Conservation (phyloP, 2,797 vertebrate genomes). For the Serranus cabrilla region DNA sequence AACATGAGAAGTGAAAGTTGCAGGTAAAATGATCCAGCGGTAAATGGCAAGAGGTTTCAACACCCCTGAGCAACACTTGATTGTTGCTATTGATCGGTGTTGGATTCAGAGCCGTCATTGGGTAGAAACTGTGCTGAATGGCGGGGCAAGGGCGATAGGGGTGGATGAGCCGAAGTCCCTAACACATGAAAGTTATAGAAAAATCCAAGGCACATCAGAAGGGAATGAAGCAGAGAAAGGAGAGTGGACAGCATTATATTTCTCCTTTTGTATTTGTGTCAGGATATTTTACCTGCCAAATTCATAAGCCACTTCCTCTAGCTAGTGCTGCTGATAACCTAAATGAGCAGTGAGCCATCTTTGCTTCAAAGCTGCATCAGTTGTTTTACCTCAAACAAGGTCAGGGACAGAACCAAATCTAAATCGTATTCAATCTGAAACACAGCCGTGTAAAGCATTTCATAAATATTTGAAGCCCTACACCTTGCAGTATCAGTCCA, state of each 20-base stretch:
- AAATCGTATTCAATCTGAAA: conserved; percentile 48
- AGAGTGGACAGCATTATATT: conserved; percentile 2
- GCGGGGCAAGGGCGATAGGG: conserved; percentile 27
- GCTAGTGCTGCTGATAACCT: conserved; percentile 2
- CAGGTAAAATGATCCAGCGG: conserved; percentile 56
- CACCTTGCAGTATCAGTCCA: conserved; percentile 28
- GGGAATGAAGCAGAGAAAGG: conserved; percentile 18
- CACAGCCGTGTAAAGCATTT: conserved; percentile 21
- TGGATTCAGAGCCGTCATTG: conserved; percentile 61
- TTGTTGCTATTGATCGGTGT: conserved; percentile 75
- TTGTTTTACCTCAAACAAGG: conserved; percentile 39
- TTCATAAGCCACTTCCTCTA: conserved; percentile 15
- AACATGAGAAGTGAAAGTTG: conserved; percentile 45
- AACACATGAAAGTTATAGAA: conserved; percentile 30
- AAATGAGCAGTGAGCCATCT: conserved; percentile 33
- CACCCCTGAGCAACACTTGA: conserved; percentile 67
- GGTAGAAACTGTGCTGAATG: conserved; percentile 52
- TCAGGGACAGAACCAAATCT: conserved; percentile 35
- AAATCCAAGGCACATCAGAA: conserved; percentile 22
- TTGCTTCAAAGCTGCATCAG: conserved; percentile 19
- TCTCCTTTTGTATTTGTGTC: conserved; percentile 28
- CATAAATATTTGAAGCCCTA: conserved; percentile 47
- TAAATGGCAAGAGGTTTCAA: conserved; percentile 66
- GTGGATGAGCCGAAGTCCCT: conserved; percentile 43
- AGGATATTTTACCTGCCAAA: conserved; percentile 4